Conservation (phyloP, 2,797 vertebrate genomes). For the Clarias fuscus region DNA sequence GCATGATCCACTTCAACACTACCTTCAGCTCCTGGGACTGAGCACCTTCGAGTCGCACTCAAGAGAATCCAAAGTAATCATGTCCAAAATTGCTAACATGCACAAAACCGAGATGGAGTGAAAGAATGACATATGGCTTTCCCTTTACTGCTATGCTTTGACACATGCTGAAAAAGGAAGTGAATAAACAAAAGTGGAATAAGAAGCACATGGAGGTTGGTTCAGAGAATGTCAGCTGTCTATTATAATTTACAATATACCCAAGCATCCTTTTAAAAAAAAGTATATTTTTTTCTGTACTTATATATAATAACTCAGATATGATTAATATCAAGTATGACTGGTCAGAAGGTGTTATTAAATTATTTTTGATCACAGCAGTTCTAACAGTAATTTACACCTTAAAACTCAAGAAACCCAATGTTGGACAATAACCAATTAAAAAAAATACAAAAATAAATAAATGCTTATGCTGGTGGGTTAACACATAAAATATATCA, state of each 20-base stretch:
- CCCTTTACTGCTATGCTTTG: slow-evolving; percentile 11
- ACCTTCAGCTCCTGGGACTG: slow-evolving; percentile 40
- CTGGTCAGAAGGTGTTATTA: background rate
- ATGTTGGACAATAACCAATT: too few species aligned
- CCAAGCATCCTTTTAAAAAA: background rate
- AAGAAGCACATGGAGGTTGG: background rate
- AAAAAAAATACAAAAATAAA: too few species aligned
- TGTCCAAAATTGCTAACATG: slow-evolving; percentile 19
- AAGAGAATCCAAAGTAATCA: slow-evolving; percentile 31
- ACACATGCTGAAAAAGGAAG: background rate
- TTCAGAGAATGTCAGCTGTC: background rate
- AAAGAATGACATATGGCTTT: slow-evolving; percentile 31
- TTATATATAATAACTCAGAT: background rate
- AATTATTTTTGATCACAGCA: background rate
- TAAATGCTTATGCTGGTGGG: too few species aligned
- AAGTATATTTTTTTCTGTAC: too few species aligned
- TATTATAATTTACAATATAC: background rate
- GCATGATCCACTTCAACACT: slow-evolving; percentile 45
- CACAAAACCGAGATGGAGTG: slow-evolving; percentile 5
- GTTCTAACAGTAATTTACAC: background rate
- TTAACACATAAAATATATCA: too few species aligned
- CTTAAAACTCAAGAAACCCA: too few species aligned
- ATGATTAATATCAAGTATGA: background rate
- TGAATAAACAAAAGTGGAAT: slow-evolving; percentile 15
- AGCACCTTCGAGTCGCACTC: slow-evolving; percentile 30